Conservation (phyloP, 35 echinoderm and acorn worm species). For the Strongylocentrotus purpuratus region DNA sequence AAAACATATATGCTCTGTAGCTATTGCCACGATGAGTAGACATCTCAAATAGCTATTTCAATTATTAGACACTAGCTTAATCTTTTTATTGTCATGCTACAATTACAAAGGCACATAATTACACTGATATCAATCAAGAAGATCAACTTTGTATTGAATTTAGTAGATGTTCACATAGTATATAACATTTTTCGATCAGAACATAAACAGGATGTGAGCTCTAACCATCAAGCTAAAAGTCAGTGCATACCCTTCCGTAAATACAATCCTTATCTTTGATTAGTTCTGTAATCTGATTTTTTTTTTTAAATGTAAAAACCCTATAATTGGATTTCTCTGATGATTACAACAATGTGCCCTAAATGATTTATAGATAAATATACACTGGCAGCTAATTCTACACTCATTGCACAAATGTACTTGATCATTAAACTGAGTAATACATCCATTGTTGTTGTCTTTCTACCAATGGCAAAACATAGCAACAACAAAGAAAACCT, state of each 20-base stretch:
- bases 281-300: too few species aligned
- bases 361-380: too few species aligned
- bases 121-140: neutral
- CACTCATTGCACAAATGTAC: too few species aligned
- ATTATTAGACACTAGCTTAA: neutral
- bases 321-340: too few species aligned
- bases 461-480: too few species aligned
- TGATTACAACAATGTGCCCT: too few species aligned
- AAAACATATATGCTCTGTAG: neutral
- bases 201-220: neutral
- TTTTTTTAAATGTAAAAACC: too few species aligned
- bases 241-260: neutral
- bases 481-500: too few species aligned
- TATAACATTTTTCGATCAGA: neutral
- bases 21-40: neutral
- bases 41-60: neutral
- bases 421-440: too few species aligned
- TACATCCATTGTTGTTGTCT: too few species aligned
- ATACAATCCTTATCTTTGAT: neutral
- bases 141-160: neutral
- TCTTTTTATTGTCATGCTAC: neutral
- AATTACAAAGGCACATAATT: slow-evolving; percentile 5
- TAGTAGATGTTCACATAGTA: neutral
- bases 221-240: neutral
- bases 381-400: too few species aligned